Evolutionary conservation across 2,888 invertebrate genomes (phyloP).

Genomic region (Trachelus iudaicus): DNA sequence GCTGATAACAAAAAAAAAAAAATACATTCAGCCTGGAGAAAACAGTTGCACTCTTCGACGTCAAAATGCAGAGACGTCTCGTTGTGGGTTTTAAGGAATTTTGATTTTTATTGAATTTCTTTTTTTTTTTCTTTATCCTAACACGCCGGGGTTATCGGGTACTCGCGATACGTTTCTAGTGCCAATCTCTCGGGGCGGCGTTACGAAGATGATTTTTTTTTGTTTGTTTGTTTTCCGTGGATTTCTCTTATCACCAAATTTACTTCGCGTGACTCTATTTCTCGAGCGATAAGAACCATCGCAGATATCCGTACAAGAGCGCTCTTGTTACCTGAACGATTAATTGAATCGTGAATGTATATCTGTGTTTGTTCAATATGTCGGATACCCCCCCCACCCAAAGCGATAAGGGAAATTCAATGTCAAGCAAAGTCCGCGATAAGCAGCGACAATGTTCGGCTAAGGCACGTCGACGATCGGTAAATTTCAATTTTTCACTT

Average conservation of each 20-base stretch:
- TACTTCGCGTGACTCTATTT: neutral
- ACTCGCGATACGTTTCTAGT: no score
- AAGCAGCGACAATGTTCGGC: conserved; percentile 15
- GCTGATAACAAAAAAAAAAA: neutral
- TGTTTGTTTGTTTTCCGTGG: accelerated
- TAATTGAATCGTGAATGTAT: neutral
- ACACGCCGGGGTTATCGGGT: no score
- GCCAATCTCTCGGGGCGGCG: neutral
- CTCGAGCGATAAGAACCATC: neutral
- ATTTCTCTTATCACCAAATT: neutral
- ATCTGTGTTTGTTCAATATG: neutral
- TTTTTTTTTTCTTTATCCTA: no score
- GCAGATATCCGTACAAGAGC: neutral
- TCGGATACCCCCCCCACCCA: neutral
- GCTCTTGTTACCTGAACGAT: neutral
- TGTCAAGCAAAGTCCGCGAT: conserved; percentile 37
- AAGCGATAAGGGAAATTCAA: conserved; percentile 43
- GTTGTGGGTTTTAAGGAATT: no score
- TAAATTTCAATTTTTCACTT: conserved; percentile 4
- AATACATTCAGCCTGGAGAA: neutral
- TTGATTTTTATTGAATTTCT: no score
- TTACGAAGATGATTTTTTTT: neutral
- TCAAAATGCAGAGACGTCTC: accelerated
- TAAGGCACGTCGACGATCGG: conserved; percentile 2
- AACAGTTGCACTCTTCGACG: neutral